Base-by-base conservation (phyloP, 2,797 vertebrate species). In the Tenualosa ilisha region DNA sequence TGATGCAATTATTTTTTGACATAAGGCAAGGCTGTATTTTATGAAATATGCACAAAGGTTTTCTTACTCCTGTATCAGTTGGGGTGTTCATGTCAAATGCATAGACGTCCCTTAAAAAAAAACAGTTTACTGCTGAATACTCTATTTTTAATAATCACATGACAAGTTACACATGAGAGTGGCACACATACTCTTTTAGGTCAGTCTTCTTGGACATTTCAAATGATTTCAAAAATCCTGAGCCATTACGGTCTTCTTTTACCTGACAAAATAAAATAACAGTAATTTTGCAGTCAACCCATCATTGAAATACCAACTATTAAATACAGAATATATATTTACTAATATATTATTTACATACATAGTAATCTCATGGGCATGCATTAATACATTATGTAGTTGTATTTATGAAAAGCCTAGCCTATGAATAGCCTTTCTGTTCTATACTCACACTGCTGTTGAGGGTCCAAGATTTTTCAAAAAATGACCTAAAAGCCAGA, bases 1-100 rank as follows among this genome's bases (percentile, higher is more conserved):
- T 43, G 20, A 51, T 22, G 86, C 72, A 12, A 65, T 12, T 1
- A 65, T 49, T 7, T 75, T 1, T 0, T 31, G 50, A 63, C 8
- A 81, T 22, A 51, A 4, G 26, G 24, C 11, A 68, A 37, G 0
- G 11, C 2, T 12, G 24, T 68, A 37, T n/a, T 20, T 53, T 9
- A 79, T 50, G 6, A 15, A n/a, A 24, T 61, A 37, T 43, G 37
- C 59, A 51, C n/a, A 87, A 31, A 65, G 3, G 56, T 83, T n/a
- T 43, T 93, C 94, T 94, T 97, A 98, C 97, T 91, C 90, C 91
- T 90, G 93, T 91, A 75, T 91, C 95, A 91, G 95, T 91, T 85
- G 95, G 90, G 88, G 94, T 91, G 81, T 97, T 96, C 86, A 91
- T 81, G 84, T 86, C 92, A 86, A 99, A 99, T 89, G 93, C 93